Evolutionary conservation across 1,140 invertebrate genomes (phyloP).

Genomic region (Campoletis sonorensis): DNA sequence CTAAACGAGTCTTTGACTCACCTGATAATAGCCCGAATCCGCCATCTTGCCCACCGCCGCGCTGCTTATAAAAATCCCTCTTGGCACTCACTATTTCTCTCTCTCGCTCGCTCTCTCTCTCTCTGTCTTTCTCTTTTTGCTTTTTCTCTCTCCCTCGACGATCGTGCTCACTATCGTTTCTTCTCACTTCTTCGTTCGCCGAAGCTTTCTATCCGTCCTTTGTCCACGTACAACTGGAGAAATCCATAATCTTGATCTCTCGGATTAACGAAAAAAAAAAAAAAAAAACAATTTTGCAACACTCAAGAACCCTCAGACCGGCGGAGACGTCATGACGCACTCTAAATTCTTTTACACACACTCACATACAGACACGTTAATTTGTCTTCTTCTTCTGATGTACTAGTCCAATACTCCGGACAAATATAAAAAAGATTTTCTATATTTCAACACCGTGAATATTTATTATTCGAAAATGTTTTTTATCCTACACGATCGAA

Average conservation of each 20-base stretch:
- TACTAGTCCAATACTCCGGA: neutral
- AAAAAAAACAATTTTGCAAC: neutral
- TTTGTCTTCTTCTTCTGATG: conserved; percentile 5
- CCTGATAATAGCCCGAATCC: conserved; percentile 80
- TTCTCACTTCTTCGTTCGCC: conserved; percentile 22
- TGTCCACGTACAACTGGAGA: conserved; percentile 62
- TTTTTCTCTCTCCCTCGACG: neutral
- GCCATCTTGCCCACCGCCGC: conserved; percentile 76
- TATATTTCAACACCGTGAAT: neutral
- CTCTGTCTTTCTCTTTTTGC: neutral
- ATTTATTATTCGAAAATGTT: neutral
- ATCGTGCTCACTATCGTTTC: neutral
- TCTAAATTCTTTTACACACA: conserved; percentile 13
- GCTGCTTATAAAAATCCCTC: conserved; percentile 40
- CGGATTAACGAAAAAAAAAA: conserved; percentile 32
- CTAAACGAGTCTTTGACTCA: conserved; percentile 68
- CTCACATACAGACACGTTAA: conserved; percentile 8
- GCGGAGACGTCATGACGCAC: conserved; percentile 34
- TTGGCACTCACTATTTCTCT: conserved; percentile 48
- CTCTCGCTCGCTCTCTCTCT: neutral
- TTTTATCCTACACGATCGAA: neutral
- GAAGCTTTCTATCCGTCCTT: conserved; percentile 72
- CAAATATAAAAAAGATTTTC: neutral
- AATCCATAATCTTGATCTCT: conserved; percentile 62
- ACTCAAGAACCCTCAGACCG: conserved; percentile 9